Evolutionary conservation across 2,888 invertebrate genomes (phyloP).

Genomic region (Pilophorus perplexus): DNA sequence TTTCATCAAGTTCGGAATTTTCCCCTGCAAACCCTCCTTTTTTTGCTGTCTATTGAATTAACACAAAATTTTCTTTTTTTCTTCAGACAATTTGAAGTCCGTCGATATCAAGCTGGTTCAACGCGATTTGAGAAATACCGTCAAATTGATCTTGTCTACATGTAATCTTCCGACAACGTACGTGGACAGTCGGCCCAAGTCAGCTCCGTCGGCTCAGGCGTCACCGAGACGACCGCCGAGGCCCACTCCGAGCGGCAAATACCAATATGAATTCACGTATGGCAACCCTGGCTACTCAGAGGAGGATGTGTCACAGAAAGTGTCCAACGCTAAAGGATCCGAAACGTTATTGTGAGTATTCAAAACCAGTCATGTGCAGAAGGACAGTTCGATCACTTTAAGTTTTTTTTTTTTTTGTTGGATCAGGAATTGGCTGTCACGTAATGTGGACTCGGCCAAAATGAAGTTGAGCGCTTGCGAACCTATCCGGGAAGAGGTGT

Average conservation of each 20-base stretch:
- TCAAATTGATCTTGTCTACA: conserved; percentile 72
- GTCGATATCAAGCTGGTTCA: conserved; percentile 72
- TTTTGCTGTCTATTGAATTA: no score
- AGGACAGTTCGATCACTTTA: no score
- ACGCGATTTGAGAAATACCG: conserved; percentile 66
- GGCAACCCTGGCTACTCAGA: neutral
- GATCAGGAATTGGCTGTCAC: conserved; percentile 71
- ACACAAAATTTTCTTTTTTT: no score
- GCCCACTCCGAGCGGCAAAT: neutral
- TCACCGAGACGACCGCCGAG: neutral
- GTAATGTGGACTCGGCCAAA: conserved; percentile 67
- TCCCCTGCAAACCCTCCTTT: no score
- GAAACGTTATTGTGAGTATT: conserved; percentile 27
- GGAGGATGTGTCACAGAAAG: conserved; percentile 18
- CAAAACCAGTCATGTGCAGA: neutral
- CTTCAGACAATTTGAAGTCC: conserved; percentile 64
- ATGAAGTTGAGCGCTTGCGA: conserved; percentile 63
- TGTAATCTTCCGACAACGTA: conserved; percentile 85
- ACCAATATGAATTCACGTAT: neutral
- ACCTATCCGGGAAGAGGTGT: conserved; percentile 72
- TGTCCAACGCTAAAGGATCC: conserved; percentile 17
- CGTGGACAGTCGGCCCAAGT: conserved; percentile 65
- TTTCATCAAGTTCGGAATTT: no score
- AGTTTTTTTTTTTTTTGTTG: no score
- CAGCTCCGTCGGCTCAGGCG: neutral